Conservation (phyloP, 37 sponge, comb jelly and placozoan genomes). For the Hexactinellida sp. region DNA sequence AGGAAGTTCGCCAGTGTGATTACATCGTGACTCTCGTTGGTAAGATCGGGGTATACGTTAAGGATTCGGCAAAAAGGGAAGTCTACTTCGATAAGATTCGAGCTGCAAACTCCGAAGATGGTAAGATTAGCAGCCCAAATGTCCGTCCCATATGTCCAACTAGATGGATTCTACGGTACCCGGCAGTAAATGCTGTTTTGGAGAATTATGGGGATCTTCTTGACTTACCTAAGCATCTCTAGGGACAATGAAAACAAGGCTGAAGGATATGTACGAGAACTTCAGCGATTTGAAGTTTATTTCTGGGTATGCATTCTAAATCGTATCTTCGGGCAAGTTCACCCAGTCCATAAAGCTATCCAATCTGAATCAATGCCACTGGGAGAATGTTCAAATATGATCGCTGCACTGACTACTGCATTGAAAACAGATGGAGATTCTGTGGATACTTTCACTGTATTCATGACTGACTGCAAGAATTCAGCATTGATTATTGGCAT, state of each 20-base stretch:
- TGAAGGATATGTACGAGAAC: not conserved
- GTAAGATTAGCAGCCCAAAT: too few relatives aligned
- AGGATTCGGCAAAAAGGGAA: too few relatives aligned
- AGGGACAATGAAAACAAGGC: not conserved
- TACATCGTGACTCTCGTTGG: too few relatives aligned
- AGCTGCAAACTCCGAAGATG: too few relatives aligned
- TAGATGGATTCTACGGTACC: too few relatives aligned
- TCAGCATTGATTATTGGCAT: not conserved
- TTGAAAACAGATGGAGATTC: not conserved
- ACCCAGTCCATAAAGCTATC: too few relatives aligned
- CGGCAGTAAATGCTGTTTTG: too few relatives aligned
- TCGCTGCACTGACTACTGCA: not conserved
- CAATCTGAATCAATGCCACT: too few relatives aligned
- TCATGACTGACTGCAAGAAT: not conserved
- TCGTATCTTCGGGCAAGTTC: not conserved
- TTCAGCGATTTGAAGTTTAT: not conserved
- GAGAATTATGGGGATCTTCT: not conserved
- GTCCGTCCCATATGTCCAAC: too few relatives aligned
- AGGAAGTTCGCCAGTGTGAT: too few relatives aligned
- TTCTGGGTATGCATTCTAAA: not conserved
- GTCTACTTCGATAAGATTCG: too few relatives aligned
- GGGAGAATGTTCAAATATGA: not conserved
- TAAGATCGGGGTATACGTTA: too few relatives aligned
- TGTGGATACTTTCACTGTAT: not conserved
- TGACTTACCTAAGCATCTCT: not conserved